Evolutionary conservation across 2,797 vertebrate species (phyloP).

Genomic region (Chelonia mydas): DNA sequence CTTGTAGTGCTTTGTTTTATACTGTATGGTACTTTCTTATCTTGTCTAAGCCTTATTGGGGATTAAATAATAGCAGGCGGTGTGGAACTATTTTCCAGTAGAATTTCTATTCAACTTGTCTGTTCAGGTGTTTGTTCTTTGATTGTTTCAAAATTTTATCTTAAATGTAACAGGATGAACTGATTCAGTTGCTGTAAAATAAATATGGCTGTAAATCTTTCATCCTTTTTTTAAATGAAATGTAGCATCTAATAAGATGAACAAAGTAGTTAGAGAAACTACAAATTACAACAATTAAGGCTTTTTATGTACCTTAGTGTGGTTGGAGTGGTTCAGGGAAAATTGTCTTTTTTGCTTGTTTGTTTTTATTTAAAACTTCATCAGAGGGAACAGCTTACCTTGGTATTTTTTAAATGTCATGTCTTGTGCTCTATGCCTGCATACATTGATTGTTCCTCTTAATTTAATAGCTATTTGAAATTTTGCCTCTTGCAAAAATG

Average conservation of each 20-base stretch:
- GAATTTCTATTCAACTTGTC: neutral
- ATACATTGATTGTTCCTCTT: neutral
- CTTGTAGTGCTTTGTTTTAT: neutral
- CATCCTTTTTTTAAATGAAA: neutral
- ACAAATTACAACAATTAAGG: neutral
- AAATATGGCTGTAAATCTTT: neutral
- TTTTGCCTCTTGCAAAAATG: neutral
- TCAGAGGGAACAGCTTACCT: neutral
- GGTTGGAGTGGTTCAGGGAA: neutral
- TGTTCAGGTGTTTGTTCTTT: neutral
- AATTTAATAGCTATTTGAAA: neutral
- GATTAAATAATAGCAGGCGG: neutral
- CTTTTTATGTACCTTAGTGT: neutral
- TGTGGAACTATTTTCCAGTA: neutral
- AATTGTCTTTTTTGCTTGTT: neutral
- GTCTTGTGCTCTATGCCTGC: neutral
- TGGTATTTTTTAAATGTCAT: neutral
- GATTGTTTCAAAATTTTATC: neutral
- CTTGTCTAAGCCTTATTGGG: neutral
- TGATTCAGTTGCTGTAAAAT: neutral
- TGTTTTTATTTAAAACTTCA: neutral
- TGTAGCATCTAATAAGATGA: neutral
- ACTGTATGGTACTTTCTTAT: neutral
- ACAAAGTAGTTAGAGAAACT: neutral
- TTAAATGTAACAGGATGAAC: neutral